Evolutionary conservation across 2,888 invertebrate species (phyloP).

Genomic region (Leucozona laternaria): DNA sequence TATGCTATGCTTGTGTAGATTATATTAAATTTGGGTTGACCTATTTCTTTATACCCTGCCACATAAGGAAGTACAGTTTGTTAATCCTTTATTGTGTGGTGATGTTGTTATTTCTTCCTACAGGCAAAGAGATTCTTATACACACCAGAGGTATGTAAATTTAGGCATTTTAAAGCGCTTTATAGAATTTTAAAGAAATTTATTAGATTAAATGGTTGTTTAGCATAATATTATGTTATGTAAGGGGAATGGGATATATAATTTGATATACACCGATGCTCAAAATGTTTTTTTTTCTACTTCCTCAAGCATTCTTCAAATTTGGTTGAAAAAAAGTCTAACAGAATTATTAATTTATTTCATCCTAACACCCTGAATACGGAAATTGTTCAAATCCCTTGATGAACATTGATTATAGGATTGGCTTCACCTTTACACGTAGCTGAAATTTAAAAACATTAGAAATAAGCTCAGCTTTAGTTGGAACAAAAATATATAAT

Average conservation of each 20-base stretch:
- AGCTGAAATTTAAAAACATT: no score
- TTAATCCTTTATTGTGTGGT: conserved; percentile 41
- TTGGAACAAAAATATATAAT: no score
- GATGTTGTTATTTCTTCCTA: conserved; percentile 2
- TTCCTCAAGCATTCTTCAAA: neutral
- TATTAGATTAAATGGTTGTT: conserved; percentile 13
- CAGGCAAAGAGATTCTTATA: neutral
- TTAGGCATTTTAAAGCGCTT: neutral
- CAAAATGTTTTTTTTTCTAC: neutral
- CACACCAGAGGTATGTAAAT: neutral
- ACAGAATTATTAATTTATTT: no score
- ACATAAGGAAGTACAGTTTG: conserved; percentile 30
- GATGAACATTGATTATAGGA: no score
- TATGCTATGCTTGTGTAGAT: conserved; percentile 7
- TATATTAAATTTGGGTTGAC: conserved; percentile 60
- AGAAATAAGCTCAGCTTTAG: no score
- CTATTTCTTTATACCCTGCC: conserved; percentile 11
- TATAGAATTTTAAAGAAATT: neutral
- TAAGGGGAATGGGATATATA: neutral
- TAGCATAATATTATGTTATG: neutral
- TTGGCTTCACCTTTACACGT: no score
- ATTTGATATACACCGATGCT: neutral
- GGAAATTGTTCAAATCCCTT: no score
- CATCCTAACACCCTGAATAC: no score
- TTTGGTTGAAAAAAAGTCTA: neutral